Conservation (phyloP, 2,797 vertebrate genomes). For the Crypturellus tataupa region DNA sequence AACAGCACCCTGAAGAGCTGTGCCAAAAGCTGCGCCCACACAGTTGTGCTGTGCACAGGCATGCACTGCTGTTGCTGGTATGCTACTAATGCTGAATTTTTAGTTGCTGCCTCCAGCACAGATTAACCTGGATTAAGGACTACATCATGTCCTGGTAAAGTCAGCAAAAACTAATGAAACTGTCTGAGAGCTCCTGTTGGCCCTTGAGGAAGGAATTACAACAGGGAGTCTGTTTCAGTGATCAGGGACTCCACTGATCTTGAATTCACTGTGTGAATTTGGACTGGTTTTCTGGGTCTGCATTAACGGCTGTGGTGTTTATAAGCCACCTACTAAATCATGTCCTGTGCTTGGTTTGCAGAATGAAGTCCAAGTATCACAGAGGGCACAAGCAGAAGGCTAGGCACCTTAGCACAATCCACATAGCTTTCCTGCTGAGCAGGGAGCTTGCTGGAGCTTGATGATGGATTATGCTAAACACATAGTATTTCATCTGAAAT, state of each 20-base stretch:
- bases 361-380: background rate
- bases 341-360: background rate
- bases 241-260: rapidly evolving
- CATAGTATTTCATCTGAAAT: background rate
- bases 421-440: background rate
- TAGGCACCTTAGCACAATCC: background rate
- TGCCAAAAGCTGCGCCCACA: background rate
- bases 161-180: slow-evolving; percentile 27
- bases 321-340: background rate
- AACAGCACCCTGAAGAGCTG: background rate
- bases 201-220: background rate
- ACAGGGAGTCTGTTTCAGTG: background rate
- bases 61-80: background rate
- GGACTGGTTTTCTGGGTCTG: background rate
- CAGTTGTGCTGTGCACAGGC: background rate
- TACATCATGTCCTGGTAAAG: background rate
- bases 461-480: background rate
- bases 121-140: slow-evolving; percentile 26
- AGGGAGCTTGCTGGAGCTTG: background rate
- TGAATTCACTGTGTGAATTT: background rate
- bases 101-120: background rate
- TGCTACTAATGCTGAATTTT: background rate
- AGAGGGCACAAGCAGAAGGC: background rate
- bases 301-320: background rate
- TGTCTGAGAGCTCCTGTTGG: background rate